Conservation (phyloP, 92 coral and sea anemone genomes). For the Umimayanthus chanpuru region DNA sequence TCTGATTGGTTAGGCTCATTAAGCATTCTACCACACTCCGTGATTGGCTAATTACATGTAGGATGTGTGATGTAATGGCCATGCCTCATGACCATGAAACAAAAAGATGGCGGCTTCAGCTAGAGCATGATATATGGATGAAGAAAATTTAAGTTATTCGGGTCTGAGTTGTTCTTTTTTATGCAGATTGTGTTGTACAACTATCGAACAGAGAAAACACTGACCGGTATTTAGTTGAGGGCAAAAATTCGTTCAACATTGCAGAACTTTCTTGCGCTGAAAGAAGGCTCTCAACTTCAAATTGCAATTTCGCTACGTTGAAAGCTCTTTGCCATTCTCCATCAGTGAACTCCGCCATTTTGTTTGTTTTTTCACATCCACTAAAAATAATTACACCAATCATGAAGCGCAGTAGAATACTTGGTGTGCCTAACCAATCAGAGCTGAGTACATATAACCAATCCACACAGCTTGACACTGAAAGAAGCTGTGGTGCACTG, state of each 20-base stretch:
- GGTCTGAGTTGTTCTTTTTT: neutral
- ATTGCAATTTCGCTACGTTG: no score
- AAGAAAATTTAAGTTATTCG: neutral
- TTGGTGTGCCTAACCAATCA: no score
- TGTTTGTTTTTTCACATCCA: no score
- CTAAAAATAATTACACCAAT: no score
- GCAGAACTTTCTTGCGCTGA: no score
- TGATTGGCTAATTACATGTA: constrained; percentile 25
- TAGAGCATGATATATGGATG: constrained; percentile 2
- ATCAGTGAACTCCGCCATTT: no score
- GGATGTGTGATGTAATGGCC: neutral
- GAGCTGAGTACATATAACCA: no score
- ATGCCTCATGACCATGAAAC: neutral
- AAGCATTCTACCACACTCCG: neutral
- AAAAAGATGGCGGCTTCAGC: neutral
- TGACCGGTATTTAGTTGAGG: neutral
- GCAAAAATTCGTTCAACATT: neutral
- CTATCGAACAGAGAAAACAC: neutral
- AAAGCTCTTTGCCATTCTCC: no score
- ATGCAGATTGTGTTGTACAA: constrained; percentile 17
- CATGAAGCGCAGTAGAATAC: no score
- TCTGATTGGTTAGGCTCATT: constrained; percentile 10
- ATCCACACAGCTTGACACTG: no score
- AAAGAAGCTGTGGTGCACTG: no score
- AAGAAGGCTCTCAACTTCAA: no score